phyloP scores from a whole-genome alignment of 2,797 vertebrate species.

The Todus mexicanus region DNA sequence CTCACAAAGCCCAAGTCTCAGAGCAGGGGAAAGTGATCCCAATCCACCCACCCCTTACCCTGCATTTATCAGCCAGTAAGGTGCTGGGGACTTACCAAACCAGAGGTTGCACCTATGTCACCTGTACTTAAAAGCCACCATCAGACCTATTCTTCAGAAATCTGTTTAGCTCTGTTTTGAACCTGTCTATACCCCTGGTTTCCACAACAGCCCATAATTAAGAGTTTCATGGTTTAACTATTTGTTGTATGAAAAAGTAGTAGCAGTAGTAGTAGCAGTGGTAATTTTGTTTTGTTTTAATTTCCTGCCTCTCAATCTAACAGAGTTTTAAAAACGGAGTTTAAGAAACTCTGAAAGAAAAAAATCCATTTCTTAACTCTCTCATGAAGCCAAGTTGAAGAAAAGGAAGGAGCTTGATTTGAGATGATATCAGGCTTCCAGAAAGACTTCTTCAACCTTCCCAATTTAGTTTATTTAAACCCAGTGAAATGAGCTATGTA shows the following conservation, averaged over 20 bases:
- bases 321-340: neutral
- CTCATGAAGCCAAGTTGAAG: neutral
- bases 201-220: neutral
- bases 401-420: neutral
- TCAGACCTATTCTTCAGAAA: neutral
- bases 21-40: neutral
- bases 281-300: neutral
- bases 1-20: neutral
- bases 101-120: neutral
- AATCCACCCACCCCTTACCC: neutral
- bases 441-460: conserved; percentile 7
- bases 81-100: neutral
- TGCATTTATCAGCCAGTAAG: neutral
- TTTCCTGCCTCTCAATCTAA: neutral
- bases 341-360: too few relatives aligned
- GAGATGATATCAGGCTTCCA: neutral
- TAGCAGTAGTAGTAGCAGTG: too few relatives aligned
- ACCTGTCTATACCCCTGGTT: neutral
- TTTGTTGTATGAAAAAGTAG: neutral
- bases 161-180: neutral
- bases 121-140: neutral
- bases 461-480: conserved; percentile 12
- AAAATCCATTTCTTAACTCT: neutral
- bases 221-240: neutral
- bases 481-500: conserved; percentile 24